Evolutionary conservation across 2,888 invertebrate species (phyloP), one percentile per base, ranked within the genome.

Genomic region (Agrotis exclamationis): DNA sequence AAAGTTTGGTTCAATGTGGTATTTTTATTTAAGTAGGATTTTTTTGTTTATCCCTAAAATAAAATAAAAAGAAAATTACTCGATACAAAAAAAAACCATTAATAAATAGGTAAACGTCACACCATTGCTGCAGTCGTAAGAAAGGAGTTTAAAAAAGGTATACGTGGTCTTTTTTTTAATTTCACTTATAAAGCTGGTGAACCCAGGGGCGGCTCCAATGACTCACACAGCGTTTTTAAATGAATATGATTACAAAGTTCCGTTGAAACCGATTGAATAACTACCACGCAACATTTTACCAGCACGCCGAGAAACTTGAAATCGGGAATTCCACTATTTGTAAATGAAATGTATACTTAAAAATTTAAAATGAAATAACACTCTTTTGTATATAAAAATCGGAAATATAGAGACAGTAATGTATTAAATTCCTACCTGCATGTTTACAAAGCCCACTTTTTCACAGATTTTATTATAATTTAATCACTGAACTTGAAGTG

Each of bases 401-500:
- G 13, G 9, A 33, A 20, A 44, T 11, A 1, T 11, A 14, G 22
- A 13, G 28, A 13, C 2, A 24, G n/a, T 11, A 47, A 24, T 33
- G 3, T 9, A 58, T 24, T n/a, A 0, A 44, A 69, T 54, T 75
- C 79, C 51, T 85, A 89, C 89, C 88, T 88, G 86, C 89, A 89
- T 89, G 56, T 70, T 59, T 48, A 28, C 57, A 70, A 69, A 75
- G 64, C 66, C 70, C 70, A 83, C 67, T 60, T 47, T 28, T 24
- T 54, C 60, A 79, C 79, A 48, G 51, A 53, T 73, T 65, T 45
- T 47, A 65, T 54, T 59, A 54, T 20, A 53, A 65, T 54, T 53
- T 57, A 28, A 66, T 66, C 70, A 74, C 70, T 80, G 76, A 75
- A 67, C 50, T 80, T 66, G 57, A 48, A 54, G 45, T 50, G 47